Evolutionary conservation across 2,888 invertebrate genomes (phyloP), one percentile per base, ranked within the genome.

Genomic region (Apamea epomidion): DNA sequence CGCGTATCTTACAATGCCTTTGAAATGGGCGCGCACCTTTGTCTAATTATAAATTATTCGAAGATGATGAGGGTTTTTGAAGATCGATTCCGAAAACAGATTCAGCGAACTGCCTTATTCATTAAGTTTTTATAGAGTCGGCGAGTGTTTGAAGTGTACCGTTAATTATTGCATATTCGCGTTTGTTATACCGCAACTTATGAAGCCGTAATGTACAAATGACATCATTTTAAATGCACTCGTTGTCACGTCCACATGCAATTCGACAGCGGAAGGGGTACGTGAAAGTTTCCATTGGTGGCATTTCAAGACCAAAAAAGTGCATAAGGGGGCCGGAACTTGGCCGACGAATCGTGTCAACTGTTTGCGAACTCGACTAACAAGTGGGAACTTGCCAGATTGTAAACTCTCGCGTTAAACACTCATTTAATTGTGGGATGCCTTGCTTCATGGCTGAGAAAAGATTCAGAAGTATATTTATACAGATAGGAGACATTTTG

Each of bases 331-430:
- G 89, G 90, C 90, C 91, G 91, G 91, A 93, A 94, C 91, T 93
- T 92, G 90, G 90, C 81, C 89, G 86, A 88, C 84, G 88, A 92
- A 91, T 91, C 90, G 92, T 92, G 93, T 93, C 93, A 93, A 94
- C 92, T 78, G 89, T 93, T 93, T 90, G 91, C 91, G 86, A 94
- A 95, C 93, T 94, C 89, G 86, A 92, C 92, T 94, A 93, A 94
- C 93, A 92, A 94, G 92, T 92, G 89, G 88, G 90, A 90, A 91
- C 88, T 90, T 90, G 90, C 91, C 89, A 90, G 90, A 92, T 91
- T 91, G 91, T 93, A 92, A 90, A 91, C 90, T 87, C 91, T 87
- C 82, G 82, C 87, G 87, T 91, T 90, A 90, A 91, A 90, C 88
- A 90, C 88, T 90, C 89, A 90, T 92, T 92, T 90, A 92, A 92